Percentiles rank a stretch among this genome's conserved stretches.
phyloP scores from a whole-genome alignment of 30 jellyfish, hydroid and myxozoan species.

The Aurelia aurita region DNA sequence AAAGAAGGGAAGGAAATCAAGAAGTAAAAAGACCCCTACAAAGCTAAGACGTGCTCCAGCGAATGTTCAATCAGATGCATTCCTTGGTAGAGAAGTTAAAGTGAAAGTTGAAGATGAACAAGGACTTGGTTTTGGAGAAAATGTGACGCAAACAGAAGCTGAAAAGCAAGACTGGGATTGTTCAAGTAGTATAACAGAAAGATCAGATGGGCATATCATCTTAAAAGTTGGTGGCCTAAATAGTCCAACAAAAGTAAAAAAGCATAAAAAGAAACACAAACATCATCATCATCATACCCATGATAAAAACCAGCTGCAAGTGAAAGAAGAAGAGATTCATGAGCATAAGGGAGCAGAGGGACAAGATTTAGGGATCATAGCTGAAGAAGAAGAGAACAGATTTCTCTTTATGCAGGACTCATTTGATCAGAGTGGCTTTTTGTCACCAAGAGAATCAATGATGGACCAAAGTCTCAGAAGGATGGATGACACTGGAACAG shows the following conservation, averaged over 20 bases:
- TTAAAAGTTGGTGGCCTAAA: constrained; percentile 56
- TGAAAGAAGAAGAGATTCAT: not conserved
- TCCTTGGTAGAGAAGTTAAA: not conserved
- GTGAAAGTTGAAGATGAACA: not conserved
- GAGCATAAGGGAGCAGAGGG: not conserved
- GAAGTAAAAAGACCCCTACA: constrained; percentile 34
- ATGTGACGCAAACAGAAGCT: constrained; percentile 4
- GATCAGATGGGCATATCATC: constrained; percentile 73
- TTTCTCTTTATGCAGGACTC: constrained; percentile 7
- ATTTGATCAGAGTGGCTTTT: not conserved
- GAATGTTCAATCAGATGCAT: not conserved
- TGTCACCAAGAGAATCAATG: not conserved
- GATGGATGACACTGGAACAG: not conserved
- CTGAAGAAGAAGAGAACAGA: constrained; percentile 1
- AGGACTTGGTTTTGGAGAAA: not conserved
- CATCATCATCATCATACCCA: constrained; percentile 39
- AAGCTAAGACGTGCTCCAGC: constrained; percentile 2
- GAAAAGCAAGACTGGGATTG: constrained; percentile 4
- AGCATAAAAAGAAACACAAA: constrained; percentile 59
- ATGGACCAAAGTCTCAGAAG: not conserved
- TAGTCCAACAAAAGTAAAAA: constrained; percentile 54
- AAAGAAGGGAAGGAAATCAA: constrained; percentile 29
- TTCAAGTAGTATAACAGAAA: constrained; percentile 54
- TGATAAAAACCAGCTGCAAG: not conserved
- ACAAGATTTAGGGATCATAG: not conserved